phyloP scores from a whole-genome alignment of 1,140 invertebrate species.

The Euura lappo region DNA sequence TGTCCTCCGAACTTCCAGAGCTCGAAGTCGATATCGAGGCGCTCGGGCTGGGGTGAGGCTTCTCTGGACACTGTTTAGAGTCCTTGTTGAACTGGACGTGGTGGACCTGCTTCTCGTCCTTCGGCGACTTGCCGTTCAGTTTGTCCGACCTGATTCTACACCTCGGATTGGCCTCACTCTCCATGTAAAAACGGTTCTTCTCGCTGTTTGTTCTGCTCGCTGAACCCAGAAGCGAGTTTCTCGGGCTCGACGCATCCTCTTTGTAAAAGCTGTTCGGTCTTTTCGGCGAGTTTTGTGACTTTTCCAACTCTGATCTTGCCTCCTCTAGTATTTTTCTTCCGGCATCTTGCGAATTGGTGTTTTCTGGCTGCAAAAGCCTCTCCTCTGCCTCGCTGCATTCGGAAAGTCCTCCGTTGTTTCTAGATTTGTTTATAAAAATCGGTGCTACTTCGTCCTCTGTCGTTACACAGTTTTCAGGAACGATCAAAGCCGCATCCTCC shows the following conservation, averaged over 20 bases:
- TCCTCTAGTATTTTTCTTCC: slow-evolving; percentile 41
- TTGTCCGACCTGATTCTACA: slow-evolving; percentile 34
- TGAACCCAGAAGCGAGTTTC: slow-evolving; percentile 33
- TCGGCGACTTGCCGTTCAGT: slow-evolving; percentile 43
- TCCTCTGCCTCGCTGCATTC: background rate
- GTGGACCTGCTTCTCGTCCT: slow-evolving; percentile 56
- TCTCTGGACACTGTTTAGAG: slow-evolving; percentile 32
- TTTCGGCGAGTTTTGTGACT: slow-evolving; percentile 28
- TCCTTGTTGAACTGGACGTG: slow-evolving; percentile 68
- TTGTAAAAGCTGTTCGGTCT: slow-evolving; percentile 39
- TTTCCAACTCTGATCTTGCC: slow-evolving; percentile 35
- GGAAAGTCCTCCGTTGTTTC: background rate
- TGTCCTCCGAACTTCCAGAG: slow-evolving; percentile 63
- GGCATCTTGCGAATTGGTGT: slow-evolving; percentile 24
- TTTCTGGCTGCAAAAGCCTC: background rate
- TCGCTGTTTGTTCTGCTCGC: slow-evolving; percentile 34
- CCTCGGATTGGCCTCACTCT: slow-evolving; percentile 18
- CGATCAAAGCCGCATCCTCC: slow-evolving; percentile 10
- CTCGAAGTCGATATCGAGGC: slow-evolving; percentile 55
- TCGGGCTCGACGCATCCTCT: slow-evolving; percentile 26
- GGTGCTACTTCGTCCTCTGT: no score
- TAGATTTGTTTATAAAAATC: no score
- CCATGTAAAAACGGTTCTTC: slow-evolving; percentile 17
- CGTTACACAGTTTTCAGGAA: background rate
- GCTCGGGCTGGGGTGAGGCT: slow-evolving; percentile 52